phyloP scores from a whole-genome alignment of 2,888 invertebrate genomes.

The Daptonema setosum region DNA sequence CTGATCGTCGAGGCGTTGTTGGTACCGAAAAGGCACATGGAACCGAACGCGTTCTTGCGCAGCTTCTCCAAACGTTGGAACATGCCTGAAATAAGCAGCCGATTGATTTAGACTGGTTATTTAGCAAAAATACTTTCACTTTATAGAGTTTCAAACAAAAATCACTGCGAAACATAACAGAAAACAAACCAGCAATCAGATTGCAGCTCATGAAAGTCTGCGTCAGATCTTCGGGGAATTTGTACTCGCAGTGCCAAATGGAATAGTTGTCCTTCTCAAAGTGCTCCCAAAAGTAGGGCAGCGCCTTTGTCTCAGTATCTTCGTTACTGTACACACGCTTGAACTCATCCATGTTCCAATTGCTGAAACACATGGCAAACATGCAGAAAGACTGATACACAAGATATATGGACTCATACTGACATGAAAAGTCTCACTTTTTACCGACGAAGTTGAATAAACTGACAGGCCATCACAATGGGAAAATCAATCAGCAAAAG shows the following conservation, averaged over 20 bases:
- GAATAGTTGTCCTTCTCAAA: slow-evolving; percentile 87
- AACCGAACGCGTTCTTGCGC: slow-evolving; percentile 85
- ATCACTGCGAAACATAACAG: no score
- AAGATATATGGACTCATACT: no score
- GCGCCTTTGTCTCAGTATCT: slow-evolving; percentile 58
- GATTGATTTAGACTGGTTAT: no score
- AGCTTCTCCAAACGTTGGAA: slow-evolving; percentile 92
- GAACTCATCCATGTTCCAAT: slow-evolving; percentile 85
- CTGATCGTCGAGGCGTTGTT: slow-evolving; percentile 79
- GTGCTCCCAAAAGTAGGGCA: slow-evolving; percentile 94
- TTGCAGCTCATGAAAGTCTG: slow-evolving; percentile 96
- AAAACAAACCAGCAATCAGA: slow-evolving; percentile 61
- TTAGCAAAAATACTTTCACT: no score
- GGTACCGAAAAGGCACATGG: slow-evolving; percentile 70
- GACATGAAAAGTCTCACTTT: no score
- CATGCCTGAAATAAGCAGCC: slow-evolving; percentile 73
- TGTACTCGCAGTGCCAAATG: slow-evolving; percentile 91
- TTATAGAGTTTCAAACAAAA: no score
- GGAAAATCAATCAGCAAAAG: no score
- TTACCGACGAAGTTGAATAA: no score
- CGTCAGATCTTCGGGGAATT: slow-evolving; percentile 69
- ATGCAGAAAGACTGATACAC: no score
- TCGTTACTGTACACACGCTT: slow-evolving; percentile 93
- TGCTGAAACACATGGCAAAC: slow-evolving; percentile 34
- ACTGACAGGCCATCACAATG: no score